These are phyloP conservation scores for Branchinecta sandiegonensis DNA, from an alignment of 2,888 invertebrate species.

Conservation along the genomic window DNA sequence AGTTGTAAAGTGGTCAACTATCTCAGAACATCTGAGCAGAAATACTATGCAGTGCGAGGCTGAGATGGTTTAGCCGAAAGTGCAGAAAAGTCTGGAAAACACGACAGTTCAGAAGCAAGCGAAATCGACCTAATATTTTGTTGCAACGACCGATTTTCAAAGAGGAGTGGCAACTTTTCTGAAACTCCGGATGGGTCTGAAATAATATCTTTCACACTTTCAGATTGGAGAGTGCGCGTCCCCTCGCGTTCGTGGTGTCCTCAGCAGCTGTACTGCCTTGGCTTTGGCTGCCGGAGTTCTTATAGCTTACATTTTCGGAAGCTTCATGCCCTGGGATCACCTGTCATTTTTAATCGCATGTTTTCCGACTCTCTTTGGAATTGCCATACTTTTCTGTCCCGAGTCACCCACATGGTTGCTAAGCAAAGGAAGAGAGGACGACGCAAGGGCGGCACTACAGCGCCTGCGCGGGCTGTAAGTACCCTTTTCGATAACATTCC, in stretches of 20 bases:
- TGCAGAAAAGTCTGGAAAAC: no score
- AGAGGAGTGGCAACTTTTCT: no score
- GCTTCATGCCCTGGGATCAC: conserved; percentile 45
- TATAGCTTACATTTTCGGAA: conserved; percentile 55
- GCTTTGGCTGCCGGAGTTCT: conserved; percentile 55
- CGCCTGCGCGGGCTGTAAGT: conserved; percentile 50
- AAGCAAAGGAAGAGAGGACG: conserved; percentile 42
- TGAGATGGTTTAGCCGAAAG: no score
- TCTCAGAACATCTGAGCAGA: no score
- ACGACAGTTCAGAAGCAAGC: no score
- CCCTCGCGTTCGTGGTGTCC: conserved; percentile 23
- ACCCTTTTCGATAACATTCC: no score
- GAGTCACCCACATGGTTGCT: conserved; percentile 65
- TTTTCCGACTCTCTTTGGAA: conserved; percentile 50
- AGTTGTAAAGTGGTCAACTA: no score
- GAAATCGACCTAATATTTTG: no score
- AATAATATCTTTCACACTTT: not conserved
- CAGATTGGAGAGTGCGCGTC: conserved; percentile 24
- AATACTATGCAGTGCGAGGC: no score
- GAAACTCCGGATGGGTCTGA: no score
- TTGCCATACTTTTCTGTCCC: conserved; percentile 63
- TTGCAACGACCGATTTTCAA: not conserved
- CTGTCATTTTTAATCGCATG: conserved; percentile 51
- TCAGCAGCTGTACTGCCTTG: conserved; percentile 22
- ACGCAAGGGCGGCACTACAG: conserved; percentile 52